A percentile compares a stretch with the other conserved stretches of the same genome.
Evolutionary conservation across 2,888 invertebrate species (phyloP).

Genomic region (Furcula furcula): DNA sequence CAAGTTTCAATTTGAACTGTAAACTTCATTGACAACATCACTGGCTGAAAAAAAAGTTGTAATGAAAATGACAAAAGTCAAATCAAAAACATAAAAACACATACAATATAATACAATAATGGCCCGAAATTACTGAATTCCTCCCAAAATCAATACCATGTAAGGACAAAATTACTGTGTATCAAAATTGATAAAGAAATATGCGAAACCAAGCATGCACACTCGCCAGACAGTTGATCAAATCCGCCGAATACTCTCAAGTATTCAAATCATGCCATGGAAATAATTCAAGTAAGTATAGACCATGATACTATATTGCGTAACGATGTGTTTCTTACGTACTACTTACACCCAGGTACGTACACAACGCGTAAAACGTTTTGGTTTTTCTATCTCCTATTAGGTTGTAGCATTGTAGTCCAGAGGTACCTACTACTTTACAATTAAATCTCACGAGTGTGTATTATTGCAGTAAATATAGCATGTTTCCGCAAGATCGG

Average conservation of each 20-base stretch:
- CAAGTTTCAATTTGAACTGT: too few relatives aligned
- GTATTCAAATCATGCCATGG: slow-evolving; percentile 23
- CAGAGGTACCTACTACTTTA: too few relatives aligned
- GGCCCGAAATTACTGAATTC: not conserved
- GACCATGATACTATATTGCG: too few relatives aligned
- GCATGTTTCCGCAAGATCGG: not conserved
- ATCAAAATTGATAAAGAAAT: slow-evolving; percentile 42
- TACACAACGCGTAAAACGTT: too few relatives aligned
- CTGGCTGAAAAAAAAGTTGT: not conserved
- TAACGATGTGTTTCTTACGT: too few relatives aligned
- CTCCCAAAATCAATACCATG: slow-evolving; percentile 12
- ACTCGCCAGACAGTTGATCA: slow-evolving; percentile 38
- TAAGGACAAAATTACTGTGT: slow-evolving; percentile 32
- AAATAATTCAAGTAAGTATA: slow-evolving; percentile 20
- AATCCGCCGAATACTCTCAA: slow-evolving; percentile 24
- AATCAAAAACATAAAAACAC: not conserved
- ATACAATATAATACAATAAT: not conserved
- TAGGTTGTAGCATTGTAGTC: too few relatives aligned
- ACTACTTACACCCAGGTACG: too few relatives aligned
- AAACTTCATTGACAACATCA: not conserved
- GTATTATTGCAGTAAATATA: slow-evolving; percentile 8
- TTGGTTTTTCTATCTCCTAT: too few relatives aligned
- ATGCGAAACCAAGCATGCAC: slow-evolving; percentile 57
- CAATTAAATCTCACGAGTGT: too few relatives aligned
- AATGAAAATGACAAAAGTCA: not conserved